These are phyloP conservation scores for Mobula hypostoma DNA, from an alignment of 2,113 vertebrate genomes.

Conservation along the genomic window DNA sequence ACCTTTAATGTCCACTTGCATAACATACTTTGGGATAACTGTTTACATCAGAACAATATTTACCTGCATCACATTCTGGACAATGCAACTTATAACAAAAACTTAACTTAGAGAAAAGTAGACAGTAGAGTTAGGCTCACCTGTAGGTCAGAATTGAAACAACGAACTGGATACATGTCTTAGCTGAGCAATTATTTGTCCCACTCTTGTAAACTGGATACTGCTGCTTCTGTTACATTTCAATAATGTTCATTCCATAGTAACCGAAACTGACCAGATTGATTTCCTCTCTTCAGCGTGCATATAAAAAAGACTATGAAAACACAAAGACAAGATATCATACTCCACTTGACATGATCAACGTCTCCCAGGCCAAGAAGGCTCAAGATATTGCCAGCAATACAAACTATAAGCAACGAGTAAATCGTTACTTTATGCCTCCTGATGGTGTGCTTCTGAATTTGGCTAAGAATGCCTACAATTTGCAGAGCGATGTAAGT, in stretches of 20 bases:
- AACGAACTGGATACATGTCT: too few relatives aligned
- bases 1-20: too few relatives aligned
- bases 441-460: constrained; percentile 66
- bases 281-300: constrained; percentile 57
- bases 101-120: not conserved
- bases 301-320: constrained; percentile 83
- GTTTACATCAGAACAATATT: not conserved
- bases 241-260: not conserved
- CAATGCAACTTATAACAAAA: not conserved
- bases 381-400: constrained; percentile 73
- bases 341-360: constrained; percentile 77
- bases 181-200: too few relatives aligned
- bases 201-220: not conserved
- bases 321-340: constrained; percentile 78
- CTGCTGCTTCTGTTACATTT: not conserved
- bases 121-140: not conserved
- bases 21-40: not conserved
- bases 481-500: constrained; percentile 77
- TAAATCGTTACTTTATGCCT: constrained; percentile 65
- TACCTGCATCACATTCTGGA: not conserved
- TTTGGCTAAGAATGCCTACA: constrained; percentile 72
- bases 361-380: constrained; percentile 77
- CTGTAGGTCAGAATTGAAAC: too few relatives aligned
- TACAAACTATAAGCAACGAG: constrained; percentile 62
- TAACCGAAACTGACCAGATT: not conserved